Percentiles rank a stretch among this genome's conserved stretches.
Conservation (phyloP, 1,140 invertebrate species). For the Euglossa dilemma region DNA sequence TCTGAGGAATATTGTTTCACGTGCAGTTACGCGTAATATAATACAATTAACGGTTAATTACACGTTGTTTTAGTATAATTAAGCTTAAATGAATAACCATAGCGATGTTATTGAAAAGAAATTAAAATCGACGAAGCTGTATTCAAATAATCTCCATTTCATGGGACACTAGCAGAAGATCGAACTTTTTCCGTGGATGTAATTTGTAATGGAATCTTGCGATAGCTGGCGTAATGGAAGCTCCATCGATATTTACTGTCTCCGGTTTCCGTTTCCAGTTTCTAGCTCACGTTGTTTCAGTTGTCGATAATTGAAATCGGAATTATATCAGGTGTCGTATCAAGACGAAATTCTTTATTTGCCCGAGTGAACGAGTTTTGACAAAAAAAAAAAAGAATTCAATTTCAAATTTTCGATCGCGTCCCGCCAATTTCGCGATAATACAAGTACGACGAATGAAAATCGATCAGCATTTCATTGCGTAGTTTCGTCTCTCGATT, state of each 20-base stretch:
- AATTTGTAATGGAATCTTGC: conserved; percentile 6
- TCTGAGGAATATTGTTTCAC: too few species aligned
- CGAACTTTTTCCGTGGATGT: not conserved
- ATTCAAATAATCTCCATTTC: not conserved
- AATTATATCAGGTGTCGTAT: not conserved
- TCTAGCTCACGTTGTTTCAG: not conserved
- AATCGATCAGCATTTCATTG: not conserved
- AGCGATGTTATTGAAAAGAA: not conserved
- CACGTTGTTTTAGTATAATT: too few species aligned
- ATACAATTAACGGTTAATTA: too few species aligned
- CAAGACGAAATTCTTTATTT: not conserved
- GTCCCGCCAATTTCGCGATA: not conserved
- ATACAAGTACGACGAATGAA: not conserved
- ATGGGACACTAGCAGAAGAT: not conserved
- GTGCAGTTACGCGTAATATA: too few species aligned
- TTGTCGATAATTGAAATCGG: conserved; percentile 14
- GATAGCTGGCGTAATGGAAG: not conserved
- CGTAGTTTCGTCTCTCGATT: not conserved
- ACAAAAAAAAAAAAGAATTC: not conserved
- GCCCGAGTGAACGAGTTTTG: not conserved
- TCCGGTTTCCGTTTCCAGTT: conserved; percentile 6
- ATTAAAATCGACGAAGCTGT: not conserved
- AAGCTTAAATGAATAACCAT: too few species aligned
- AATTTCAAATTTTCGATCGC: not conserved
- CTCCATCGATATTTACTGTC: conserved; percentile 4